Base-by-base conservation (phyloP, 2,888 invertebrate species). In the Kuschelorhynchus macadamiae region DNA sequence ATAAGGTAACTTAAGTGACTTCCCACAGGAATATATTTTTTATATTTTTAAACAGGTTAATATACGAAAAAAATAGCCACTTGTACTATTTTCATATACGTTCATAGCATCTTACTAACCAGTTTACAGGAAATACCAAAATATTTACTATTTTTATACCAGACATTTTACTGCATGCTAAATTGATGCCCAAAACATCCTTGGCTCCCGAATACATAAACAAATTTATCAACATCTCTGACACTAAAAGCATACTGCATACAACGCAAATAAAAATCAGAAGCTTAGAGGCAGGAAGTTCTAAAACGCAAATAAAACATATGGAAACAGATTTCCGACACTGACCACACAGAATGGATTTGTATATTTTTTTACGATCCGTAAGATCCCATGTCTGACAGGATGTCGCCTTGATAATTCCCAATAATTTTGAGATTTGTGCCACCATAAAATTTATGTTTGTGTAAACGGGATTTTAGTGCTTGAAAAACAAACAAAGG, bases 311-410 rank as follows among this genome's bases (percentile, higher is more conserved):
- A 63, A 68, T 52, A 46, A 53, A 69, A 47, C 55, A 65, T 56
- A 41, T 69, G 60, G 69, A 69, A 60, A 65, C 53, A 65, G 32
- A 65, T 69, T 64, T 65, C 63, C 64, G 69, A 65, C 55, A 56
- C 55, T 69, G 67, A 65, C 69, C 69, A 61, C 60, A 65, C 65
- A 32, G 49, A 47, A 53, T 55, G 42, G 42, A 65, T 61, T 64
- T 69, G 69, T 69, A 69, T 69, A 69, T 69, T 69, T 69, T 63
- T 65, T 60, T 65, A 65, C 65, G 69, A 68, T 68, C 41, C 41
- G 11, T 32, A 44, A 57, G 53, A 41, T 42, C 32, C 16, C 42
- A 46, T 18, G 56, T 47, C 68, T 68, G 68, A 60, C 68, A 68
- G 68, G 68, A 68, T 68, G 68, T 68, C 63, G 63, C 47, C 44